Evolutionary conservation across 1,140 invertebrate species (phyloP), one percentile per base, ranked within the genome.

Genomic region (Pseudomyrmex cubaensis): DNA sequence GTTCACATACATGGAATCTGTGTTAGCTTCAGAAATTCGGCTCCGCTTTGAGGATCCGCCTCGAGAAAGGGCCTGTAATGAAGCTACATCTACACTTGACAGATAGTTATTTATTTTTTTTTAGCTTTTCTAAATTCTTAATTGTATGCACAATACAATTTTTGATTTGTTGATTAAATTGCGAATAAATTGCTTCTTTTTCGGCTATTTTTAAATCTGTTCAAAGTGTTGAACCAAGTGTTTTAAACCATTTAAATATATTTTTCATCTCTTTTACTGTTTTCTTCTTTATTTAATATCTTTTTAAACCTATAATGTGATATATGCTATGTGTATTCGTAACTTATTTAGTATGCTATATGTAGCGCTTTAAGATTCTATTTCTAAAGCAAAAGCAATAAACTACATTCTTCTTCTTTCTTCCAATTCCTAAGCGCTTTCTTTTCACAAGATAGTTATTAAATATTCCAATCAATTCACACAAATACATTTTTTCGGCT

Each of bases 1-100:
- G 35, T 35, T 35, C 35, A 72, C 73, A 59, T 69, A 70, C 46
- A 20, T 87, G 66, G 83, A 87, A 87, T 87, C 62, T 44, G 25
- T 82, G 57, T 83, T 76, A 70, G 63, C 44, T 13, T 73, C 84
- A 84, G 84, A 89, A 89, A 89, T 80, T 84, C 56, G 22, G 70
- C 8, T 54, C 48, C 44, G 59, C 87, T 88, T 84, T 87, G 85
- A 80, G 15, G 25, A 44, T n/a, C 62, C 61, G 82, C n/a, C 17
- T 61, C 48, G 46, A 73, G 61, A 54, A 67, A 61, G 50, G 78
- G 61, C 44, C 10, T 15, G 44, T 86, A 83, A 83, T 67, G 35
- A 67, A 59, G 63, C 25, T 17, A 54, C 57, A 44, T 76, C 48
- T 17, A 35, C 35, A 20, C 44, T 50, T 56, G 44, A 72, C 35